Base-by-base conservation (phyloP, 2,888 invertebrate genomes). In the Rhagonycha lutea region DNA sequence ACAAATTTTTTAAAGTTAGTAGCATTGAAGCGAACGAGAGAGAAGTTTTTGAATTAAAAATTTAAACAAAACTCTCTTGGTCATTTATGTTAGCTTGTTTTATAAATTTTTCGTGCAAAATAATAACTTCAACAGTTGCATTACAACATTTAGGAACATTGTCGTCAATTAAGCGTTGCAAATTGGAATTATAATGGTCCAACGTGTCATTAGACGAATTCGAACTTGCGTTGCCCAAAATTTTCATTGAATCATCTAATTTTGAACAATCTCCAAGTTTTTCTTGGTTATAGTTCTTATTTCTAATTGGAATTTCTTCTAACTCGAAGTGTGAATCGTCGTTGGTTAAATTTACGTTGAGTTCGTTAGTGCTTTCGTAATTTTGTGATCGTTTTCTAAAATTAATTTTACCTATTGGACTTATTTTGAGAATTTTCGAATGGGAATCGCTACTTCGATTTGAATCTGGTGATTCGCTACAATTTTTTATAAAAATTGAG, bases 381-480 rank as follows among this genome's bases (percentile, higher is more conserved):
- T 63, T n/a, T 29, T 23, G 63, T 12, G 65, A 60, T 11, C 63
- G 23, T 32, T 67, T 71, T 29, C 61, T 70, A 24, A 60, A 67
- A 47, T 62, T 67, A 11, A 60, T 61, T 24, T 65, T 77, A 4
- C 72, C 68, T 18, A 67, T 61, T 14, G 80, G 79, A 69, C 80
- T 81, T 60, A 75, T 78, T 72, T 75, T 75, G 24, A 80, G 67
- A 28, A 79, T 79, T 72, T 79, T 80, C 23, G 79, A 79, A 72
- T 82, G 81, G 2, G 85, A 84, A 76, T 86, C 84, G 69, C 90
- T 90, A 0, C 91, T 92, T 18, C 91, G 91, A 77, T 91, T 88
- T 0, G 92, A 91, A 62, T 92, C 86, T 72, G 92, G 85, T 2
- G 86, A 86, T 67, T 86, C 86, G 70, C 81, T 85, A 68, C 83